Base-by-base conservation (phyloP, 2,113 vertebrate species). In the Pteruthius melanotis region DNA sequence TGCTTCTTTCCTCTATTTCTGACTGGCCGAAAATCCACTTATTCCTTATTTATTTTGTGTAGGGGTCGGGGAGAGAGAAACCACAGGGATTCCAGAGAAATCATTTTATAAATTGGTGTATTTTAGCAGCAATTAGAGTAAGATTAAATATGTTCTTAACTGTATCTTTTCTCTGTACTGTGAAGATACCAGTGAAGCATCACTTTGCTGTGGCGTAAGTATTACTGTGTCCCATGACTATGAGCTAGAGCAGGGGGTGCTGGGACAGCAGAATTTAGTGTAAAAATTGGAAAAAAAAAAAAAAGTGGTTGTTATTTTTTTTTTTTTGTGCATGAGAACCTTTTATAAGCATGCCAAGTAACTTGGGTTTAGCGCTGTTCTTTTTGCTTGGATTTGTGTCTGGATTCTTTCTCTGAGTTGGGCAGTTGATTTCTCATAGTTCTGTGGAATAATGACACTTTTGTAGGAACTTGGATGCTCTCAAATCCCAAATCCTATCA, bases 141-240 rank as follows among this genome's bases (percentile, higher is more conserved):
- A 95, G 92, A 86, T 87, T 95, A 77, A 97, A 92, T 93, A 92
- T 75, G 94, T 97, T 98, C 94, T 97, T 66, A 94, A 94, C 22
- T 93, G 88, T 97, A 93, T 96, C 97, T 98, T 97, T 97, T 95
- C 90, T 97, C 90, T 95, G 89, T 98, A 97, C 96, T 98, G 97
- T 98, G 97, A 98, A 98, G 96, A 97, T 97, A 96, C 47, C 97
- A 92, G 96, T 97, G 96, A 96, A 97, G 95, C 95, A 95, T 92
- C 96, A 94, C 93, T 98, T 97, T 96, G 84, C 94, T 95, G 92
- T 78, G 96, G 95, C 91, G 95, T 95, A 96, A 95, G 97, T 97
- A 89, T 97, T 96, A 80, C 96, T 94, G 59, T 80, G 83, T 89
- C 96, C 93, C 90, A 45, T 83, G 92, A 75, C 90, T 70, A 77